Base-by-base conservation (phyloP, 2,113 vertebrate species). In the Ageneiosus marmoratus region DNA sequence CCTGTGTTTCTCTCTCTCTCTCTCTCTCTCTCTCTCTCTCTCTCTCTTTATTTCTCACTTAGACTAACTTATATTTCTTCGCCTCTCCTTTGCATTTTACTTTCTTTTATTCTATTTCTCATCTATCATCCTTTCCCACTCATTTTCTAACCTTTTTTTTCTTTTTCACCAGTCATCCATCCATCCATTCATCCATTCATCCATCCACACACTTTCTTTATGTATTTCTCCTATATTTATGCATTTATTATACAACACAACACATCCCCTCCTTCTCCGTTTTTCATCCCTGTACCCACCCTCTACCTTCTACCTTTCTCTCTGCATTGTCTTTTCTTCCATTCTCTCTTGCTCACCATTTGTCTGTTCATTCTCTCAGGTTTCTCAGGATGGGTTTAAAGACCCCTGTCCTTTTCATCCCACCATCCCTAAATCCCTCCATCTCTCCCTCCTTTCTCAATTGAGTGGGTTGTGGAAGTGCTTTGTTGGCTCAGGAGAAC, bases 381-480 rank as follows among this genome's bases (percentile, higher is more conserved):
- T 41, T 41, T 53, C 37, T 50, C 41, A 41, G 20, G 15, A 32
- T 16, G 34, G 18, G 29, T 55, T 53, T 41, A 50, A 75, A 65
- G 70, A 77, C 73, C 32, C 37, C 2, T 44, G n/a, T 34, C 32
- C 55, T 72, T 63, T 63, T 58, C 18, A 50, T 77, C 72, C 32
- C 34, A 78, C 63, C 11, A 32, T 63, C 11, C 79, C 70, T 9
- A 20, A 44, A 37, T 81, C 77, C 81, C 77, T 83, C 41, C 37
- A 74, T 77, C 11, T 77, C 72, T 7, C 81, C 27, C n/a, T 44
- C 62, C 84, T 77, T 85, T 55, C 67, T 84, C 78, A 9, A 89
- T 90, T 91, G 87, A 88, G 88, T 92, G 86, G 77, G 85, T 79
- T 87, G 87, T 87, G 88, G 82, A 87, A 88, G 86, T 86, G 89